Evolutionary conservation across 2,797 vertebrate genomes (phyloP), one percentile per base, ranked within the genome.

Genomic region (Amphiprion clarkii): DNA sequence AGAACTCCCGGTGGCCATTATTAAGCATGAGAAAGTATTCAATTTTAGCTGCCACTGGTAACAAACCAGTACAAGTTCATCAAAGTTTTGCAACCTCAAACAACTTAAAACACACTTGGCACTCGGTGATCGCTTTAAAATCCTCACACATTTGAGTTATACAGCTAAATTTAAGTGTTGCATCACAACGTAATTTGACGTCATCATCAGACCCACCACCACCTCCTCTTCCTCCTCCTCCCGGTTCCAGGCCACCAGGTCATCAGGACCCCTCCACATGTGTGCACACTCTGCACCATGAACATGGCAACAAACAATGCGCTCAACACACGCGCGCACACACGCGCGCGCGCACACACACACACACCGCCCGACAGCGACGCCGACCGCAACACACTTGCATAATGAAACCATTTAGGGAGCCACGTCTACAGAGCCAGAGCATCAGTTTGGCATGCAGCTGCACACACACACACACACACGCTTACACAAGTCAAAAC

Each of bases 391-490:
- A 66, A 64, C 60, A 23, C 65, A 42, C 58, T 70, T 52, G 69
- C 79, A 79, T 36, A 44, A 80, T 76, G 81, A 23, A 53, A 40
- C 63, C 59, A 70, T 78, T 64, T 63, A 55, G 25, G 83, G 2
- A 91, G 91, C 91, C 91, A 92, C 91, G 91, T 92, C 81, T 87
- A 91, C 91, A 92, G 48, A 42, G 39, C 58, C 80, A n/a, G 78
- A 83, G 87, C 80, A 90, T 91, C 85, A 82, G 78, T 85, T 75
- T 84, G 83, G 82, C 82, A 78, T 54, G 69, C 63, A 51, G 6
- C 81, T 39, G 82, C 76, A 23, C 52, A 27, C 40, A 42, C 16
- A 3, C 25, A 52, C 67, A 6, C 49, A 2, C 16, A 16, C 54
- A 14, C 68, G 16, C 52, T 23, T 9, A 9, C 17, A 13, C 5